phyloP scores from a whole-genome alignment of 2,113 vertebrate genomes.

The Microtus montanus region DNA sequence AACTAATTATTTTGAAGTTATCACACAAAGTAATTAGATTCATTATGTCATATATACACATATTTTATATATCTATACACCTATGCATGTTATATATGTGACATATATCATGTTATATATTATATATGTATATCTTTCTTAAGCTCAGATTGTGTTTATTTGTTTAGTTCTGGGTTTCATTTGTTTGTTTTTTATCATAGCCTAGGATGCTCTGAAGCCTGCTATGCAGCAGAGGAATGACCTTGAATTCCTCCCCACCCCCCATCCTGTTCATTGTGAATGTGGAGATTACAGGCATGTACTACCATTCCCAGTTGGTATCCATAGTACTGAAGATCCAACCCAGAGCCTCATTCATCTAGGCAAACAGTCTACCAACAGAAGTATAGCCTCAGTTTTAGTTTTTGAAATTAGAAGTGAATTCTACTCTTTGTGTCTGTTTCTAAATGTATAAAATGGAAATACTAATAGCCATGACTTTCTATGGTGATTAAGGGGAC shows the following conservation, averaged over 20 bases:
- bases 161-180: background rate
- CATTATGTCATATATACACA: background rate
- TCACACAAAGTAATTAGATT: background rate
- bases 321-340: background rate
- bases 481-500: background rate
- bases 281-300: background rate
- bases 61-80: background rate
- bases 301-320: background rate
- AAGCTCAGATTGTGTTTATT: background rate
- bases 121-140: background rate
- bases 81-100: background rate
- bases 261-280: background rate
- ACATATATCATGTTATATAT: background rate
- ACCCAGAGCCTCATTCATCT: background rate
- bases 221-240: background rate
- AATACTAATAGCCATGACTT: background rate
- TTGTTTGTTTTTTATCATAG: background rate
- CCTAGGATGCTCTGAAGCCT: background rate
- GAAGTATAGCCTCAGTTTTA: background rate
- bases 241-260: background rate
- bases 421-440: background rate
- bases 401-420: background rate
- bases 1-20: background rate
- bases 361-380: too few relatives aligned
- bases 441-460: constrained; percentile 11